A percentile compares a stretch with the other conserved stretches of the same genome.
phyloP scores from a whole-genome alignment of 2,113 vertebrate species.

The Brienomyrus longianalis region DNA sequence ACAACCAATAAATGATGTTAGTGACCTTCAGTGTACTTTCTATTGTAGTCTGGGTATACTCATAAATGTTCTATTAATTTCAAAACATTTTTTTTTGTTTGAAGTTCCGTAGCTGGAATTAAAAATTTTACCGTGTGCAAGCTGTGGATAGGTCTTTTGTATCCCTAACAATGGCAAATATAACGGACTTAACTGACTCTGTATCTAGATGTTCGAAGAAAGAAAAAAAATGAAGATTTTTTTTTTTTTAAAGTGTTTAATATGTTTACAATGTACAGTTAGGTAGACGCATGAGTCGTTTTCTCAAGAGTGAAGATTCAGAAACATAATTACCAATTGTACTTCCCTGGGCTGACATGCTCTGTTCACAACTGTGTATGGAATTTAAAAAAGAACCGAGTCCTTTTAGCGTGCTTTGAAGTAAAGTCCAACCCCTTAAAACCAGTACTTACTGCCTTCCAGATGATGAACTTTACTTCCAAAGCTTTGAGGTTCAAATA shows the following conservation, averaged over 20 bases:
- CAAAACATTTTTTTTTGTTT: neutral
- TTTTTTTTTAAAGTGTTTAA: conserved; percentile 19
- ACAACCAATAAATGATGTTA: neutral
- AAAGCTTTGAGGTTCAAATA: conserved; percentile 56
- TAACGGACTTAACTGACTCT: neutral
- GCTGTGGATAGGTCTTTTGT: conserved; percentile 5
- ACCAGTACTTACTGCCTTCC: conserved; percentile 49
- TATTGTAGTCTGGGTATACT: neutral
- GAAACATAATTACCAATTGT: conserved; percentile 63
- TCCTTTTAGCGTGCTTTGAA: conserved; percentile 36
- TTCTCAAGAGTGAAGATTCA: conserved; percentile 43
- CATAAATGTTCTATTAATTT: neutral
- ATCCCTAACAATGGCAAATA: neutral
- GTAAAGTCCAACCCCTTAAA: conserved; percentile 39
- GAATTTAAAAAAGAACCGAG: neutral
- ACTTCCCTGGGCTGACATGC: conserved; percentile 41
- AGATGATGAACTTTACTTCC: conserved; percentile 47
- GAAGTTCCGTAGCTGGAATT: neutral
- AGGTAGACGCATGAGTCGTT: conserved; percentile 42
- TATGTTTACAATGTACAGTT: conserved; percentile 25
- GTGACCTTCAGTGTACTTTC: conserved; percentile 1
- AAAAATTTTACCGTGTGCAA: neutral
- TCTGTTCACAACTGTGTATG: neutral
- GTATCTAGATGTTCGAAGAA: neutral
- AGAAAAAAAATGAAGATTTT: conserved; percentile 22